Percentiles rank a stretch among this genome's conserved stretches.
phyloP scores from a whole-genome alignment of 1,140 invertebrate genomes.

The Nebria ingens region DNA sequence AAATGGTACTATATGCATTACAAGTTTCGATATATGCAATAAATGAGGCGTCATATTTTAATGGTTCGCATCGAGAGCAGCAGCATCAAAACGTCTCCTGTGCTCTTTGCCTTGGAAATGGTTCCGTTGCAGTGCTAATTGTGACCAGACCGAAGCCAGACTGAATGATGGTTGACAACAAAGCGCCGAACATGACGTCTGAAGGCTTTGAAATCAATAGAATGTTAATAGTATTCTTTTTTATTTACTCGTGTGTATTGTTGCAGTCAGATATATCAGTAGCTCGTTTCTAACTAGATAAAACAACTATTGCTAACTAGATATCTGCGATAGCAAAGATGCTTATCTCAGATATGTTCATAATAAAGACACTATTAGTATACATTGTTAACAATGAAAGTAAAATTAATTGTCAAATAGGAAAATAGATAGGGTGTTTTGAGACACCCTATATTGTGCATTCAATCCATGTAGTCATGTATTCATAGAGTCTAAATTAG shows the following conservation, averaged over 20 bases:
- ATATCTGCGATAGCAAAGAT: no score
- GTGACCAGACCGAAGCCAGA: neutral
- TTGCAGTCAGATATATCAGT: neutral
- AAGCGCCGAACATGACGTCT: neutral
- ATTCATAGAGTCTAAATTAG: no score
- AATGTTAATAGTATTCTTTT: slow-evolving; percentile 3
- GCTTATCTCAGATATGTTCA: no score
- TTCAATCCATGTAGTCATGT: no score
- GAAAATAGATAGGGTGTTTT: no score
- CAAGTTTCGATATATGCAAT: slow-evolving; percentile 13
- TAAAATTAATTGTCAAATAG: no score
- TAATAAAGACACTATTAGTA: no score
- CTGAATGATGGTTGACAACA: slow-evolving; percentile 3
- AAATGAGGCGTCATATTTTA: slow-evolving; percentile 24
- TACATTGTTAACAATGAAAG: no score
- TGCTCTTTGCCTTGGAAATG: no score
- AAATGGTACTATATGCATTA: neutral
- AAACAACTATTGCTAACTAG: no score
- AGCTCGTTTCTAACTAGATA: neutral
- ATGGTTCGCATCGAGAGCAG: slow-evolving; percentile 15
- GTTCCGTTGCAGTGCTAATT: neutral
- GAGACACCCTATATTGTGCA: no score
- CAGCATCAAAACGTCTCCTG: neutral
- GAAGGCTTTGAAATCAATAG: neutral
- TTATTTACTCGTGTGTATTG: neutral